These are phyloP conservation scores for Eclectus roratus DNA, from an alignment of 2,113 vertebrate genomes.

Conservation along the genomic window DNA sequence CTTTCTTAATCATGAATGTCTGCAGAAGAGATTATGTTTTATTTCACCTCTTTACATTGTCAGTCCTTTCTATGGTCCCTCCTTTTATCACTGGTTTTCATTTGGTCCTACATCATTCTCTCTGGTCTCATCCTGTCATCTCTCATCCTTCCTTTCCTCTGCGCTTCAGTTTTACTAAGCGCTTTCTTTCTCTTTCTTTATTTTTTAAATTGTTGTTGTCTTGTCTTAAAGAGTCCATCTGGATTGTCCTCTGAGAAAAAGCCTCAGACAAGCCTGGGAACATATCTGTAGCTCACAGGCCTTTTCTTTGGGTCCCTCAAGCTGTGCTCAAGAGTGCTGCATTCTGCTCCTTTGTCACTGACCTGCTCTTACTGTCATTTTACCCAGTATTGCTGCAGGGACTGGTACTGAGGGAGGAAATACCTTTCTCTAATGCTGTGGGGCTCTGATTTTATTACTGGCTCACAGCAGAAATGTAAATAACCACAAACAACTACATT, in stretches of 20 bases:
- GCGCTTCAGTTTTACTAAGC: neutral
- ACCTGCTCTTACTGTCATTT: neutral
- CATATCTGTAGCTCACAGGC: neutral
- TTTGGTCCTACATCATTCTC: neutral
- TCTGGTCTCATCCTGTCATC: neutral
- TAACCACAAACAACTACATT: neutral
- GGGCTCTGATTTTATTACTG: neutral
- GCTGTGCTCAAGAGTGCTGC: neutral
- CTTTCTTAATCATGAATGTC: neutral
- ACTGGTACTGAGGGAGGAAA: neutral
- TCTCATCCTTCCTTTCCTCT: neutral
- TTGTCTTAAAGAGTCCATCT: neutral
- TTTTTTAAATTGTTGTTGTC: neutral
- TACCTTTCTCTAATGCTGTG: neutral
- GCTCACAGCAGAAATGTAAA: neutral
- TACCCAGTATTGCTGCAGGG: neutral
- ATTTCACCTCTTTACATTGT: neutral
- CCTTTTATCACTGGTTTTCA: neutral
- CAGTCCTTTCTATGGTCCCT: neutral
- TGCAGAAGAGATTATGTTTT: constrained; percentile 3
- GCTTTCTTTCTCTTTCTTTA: neutral
- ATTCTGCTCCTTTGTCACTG: neutral
- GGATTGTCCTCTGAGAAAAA: neutral
- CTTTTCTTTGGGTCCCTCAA: neutral
- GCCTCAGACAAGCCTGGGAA: neutral